Evolutionary conservation across 2,113 vertebrate genomes (phyloP).

Genomic region (Zosterops pallidus): DNA sequence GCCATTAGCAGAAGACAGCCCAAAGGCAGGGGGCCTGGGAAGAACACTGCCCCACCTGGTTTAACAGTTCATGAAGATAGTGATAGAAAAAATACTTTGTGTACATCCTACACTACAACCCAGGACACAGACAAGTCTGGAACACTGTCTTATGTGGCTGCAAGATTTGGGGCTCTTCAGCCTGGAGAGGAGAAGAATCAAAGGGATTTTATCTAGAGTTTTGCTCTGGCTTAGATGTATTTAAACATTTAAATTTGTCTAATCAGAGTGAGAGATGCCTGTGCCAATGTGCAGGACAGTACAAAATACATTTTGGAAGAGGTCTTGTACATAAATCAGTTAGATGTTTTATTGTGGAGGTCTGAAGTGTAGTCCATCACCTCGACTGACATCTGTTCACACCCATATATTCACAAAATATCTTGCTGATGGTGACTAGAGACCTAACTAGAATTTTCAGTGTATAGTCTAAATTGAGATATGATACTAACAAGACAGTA

Average conservation of each 20-base stretch:
- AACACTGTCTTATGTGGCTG: neutral
- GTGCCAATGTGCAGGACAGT: neutral
- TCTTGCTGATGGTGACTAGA: neutral
- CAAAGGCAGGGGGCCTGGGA: too few relatives aligned
- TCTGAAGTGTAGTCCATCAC: neutral
- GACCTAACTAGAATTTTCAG: neutral
- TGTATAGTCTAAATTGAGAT: neutral
- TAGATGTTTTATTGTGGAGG: neutral
- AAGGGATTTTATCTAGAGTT: neutral
- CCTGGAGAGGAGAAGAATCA: neutral
- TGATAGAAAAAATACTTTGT: too few relatives aligned
- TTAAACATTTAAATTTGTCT: neutral
- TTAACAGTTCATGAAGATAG: too few relatives aligned
- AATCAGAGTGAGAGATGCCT: neutral
- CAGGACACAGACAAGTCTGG: neutral
- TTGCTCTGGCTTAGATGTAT: neutral
- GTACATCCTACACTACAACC: too few relatives aligned
- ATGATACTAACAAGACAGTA: neutral
- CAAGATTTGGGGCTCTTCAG: neutral
- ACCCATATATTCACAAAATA: neutral
- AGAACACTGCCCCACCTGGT: too few relatives aligned
- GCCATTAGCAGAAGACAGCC: too few relatives aligned
- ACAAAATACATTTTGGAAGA: neutral
- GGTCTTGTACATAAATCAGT: neutral
- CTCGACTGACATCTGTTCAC: neutral